phyloP scores from a whole-genome alignment of 2,888 invertebrate genomes.

The Ptychoptera contaminata region DNA sequence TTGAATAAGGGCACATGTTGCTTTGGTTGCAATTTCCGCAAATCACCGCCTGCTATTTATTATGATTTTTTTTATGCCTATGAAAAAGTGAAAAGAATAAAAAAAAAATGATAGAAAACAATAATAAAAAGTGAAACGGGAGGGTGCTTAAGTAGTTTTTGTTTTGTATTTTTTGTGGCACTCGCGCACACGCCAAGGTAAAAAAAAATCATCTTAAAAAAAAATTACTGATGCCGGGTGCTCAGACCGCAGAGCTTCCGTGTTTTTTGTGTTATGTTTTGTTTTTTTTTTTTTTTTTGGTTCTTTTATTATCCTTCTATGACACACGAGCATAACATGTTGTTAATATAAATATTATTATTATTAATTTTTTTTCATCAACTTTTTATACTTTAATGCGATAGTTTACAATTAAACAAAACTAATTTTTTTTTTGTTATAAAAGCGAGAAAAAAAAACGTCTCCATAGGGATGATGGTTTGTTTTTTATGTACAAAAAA shows the following conservation, averaged over 20 bases:
- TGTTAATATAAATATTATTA: too few species aligned
- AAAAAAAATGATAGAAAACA: not conserved
- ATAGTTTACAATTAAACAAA: too few species aligned
- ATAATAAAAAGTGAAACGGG: not conserved
- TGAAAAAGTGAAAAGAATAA: not conserved
- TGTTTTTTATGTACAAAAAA: too few species aligned
- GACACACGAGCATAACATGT: too few species aligned
- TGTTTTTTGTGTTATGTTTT: not conserved
- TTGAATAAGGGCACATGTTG: not conserved
- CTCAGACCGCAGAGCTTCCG: not conserved
- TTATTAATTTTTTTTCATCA: too few species aligned
- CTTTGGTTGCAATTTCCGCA: slow-evolving; percentile 5
- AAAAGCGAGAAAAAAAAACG: too few species aligned
- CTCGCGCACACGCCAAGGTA: too few species aligned
- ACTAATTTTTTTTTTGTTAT: too few species aligned
- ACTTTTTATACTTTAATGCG: too few species aligned
- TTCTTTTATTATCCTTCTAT: too few species aligned
- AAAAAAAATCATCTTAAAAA: not conserved
- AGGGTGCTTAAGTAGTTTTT: not conserved
- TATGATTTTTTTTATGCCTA: not conserved
- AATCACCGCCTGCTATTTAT: slow-evolving; percentile 5
- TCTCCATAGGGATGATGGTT: too few species aligned
- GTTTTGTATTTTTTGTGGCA: not conserved
- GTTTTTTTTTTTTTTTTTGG: not conserved
- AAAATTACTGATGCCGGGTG: not conserved